Base-by-base conservation (phyloP, 2,888 invertebrate species). In the Neoaliturus tenellus region DNA sequence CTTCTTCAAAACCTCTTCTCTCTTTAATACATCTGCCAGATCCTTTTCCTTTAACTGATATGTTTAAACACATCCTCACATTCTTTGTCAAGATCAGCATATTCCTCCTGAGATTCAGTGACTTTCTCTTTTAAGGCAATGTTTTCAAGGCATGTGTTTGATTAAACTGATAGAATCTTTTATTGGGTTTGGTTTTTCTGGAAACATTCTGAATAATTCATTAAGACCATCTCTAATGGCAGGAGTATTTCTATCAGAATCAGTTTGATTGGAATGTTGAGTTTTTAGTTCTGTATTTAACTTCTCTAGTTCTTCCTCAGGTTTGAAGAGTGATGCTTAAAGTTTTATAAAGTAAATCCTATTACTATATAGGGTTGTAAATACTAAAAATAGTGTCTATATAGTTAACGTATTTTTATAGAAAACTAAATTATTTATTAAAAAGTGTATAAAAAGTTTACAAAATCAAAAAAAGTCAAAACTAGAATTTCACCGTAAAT, bases 11-110 rank as follows among this genome's bases (percentile, higher is more conserved):
- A 28, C 20, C 12, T 48, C 28, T 33, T 78, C 78, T 78, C 78
- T 78, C 31, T 78, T 78, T 28, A 78, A 35, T n/a, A 55, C 78
- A 33, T 78, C 78, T 33, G 25, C 48, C 12, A 78, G 55, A 25
- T 55, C 78, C 31, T 78, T 33, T 35, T 78, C 78, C 23, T 44
- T 71, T 35, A 31, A 33, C 23, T 78, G 23, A 31, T 78, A 78
- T 6, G 48, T 33, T 31, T 55, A 12, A 55, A 55, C 78, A 78
- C 55, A 33, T 55, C 33, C 20, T 78, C 78, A 78, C 78, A 78
- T 33, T 78, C 78, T n/a, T 78, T 78, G 28, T 78, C 55, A 10
- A 78, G 10, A n/a, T 35, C 55, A 17, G 28, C 55, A 55, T 78
- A 55, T 48, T 78, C 55, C 20, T 78, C 82, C 23, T 82, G 48